These are phyloP conservation scores for Acanthiza pusilla DNA, from an alignment of 2,797 vertebrate genomes.

Conservation along the genomic window DNA sequence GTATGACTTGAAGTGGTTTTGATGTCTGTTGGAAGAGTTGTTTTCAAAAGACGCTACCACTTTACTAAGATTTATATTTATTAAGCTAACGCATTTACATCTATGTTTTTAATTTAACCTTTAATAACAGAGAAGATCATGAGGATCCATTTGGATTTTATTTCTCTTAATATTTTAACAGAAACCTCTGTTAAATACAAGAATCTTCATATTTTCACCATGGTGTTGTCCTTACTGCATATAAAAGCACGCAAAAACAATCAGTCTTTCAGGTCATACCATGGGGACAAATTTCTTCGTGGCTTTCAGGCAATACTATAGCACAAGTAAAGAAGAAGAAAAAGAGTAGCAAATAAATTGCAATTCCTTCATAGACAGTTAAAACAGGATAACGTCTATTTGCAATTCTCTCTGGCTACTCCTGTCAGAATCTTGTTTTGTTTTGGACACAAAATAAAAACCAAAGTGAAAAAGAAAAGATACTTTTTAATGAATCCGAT, in stretches of 20 bases:
- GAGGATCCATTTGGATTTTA: background rate
- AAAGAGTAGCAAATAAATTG: background rate
- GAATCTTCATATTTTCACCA: background rate
- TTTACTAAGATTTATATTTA: background rate
- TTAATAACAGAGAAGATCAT: constrained; percentile 22
- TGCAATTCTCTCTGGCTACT: background rate
- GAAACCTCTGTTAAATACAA: background rate
- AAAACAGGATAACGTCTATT: background rate
- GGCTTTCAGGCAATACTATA: background rate
- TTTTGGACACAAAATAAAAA: background rate
- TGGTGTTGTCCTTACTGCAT: background rate
- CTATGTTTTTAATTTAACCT: background rate
- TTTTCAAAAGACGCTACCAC: background rate
- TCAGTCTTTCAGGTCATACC: background rate
- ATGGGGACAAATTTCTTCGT: background rate
- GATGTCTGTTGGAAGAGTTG: background rate
- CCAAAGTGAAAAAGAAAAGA: background rate
- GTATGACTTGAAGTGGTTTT: background rate
- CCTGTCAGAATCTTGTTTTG: background rate
- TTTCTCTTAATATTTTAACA: background rate
- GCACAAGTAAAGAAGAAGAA: background rate
- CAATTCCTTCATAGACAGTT: background rate
- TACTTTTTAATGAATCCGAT: background rate
- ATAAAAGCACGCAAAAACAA: background rate
- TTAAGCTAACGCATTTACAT: background rate